Conservation (phyloP, 2,113 vertebrate species). For the Eidolon helvum region DNA sequence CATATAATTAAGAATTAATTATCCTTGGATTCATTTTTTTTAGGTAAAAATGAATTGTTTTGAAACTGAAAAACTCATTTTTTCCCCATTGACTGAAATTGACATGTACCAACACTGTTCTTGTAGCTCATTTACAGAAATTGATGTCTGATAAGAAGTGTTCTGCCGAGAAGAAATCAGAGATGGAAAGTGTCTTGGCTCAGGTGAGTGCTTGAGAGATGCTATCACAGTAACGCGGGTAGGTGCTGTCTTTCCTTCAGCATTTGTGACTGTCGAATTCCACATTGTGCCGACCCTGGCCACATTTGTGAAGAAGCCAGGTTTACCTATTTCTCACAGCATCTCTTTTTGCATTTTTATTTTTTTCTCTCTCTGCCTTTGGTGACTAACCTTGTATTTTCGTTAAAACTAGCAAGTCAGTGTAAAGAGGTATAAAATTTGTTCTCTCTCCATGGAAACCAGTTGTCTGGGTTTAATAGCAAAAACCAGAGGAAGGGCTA, state of each 20-base stretch:
- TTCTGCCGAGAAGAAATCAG: constrained; percentile 91
- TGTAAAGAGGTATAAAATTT: not conserved
- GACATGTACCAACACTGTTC: not conserved
- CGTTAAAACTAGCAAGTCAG: not conserved
- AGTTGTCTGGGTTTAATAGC: not conserved
- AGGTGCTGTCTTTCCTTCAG: not conserved
- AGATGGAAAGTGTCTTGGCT: constrained; percentile 95
- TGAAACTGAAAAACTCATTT: not conserved
- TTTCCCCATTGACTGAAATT: not conserved
- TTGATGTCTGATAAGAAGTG: constrained; percentile 99
- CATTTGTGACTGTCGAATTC: not conserved
- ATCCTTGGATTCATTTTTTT: not conserved
- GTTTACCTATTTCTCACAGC: not conserved
- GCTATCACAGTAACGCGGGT: not conserved
- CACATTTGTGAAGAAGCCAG: not conserved
- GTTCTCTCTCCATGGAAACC: not conserved
- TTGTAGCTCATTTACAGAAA: constrained; percentile 95
- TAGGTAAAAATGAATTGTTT: too few relatives aligned
- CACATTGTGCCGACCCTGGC: not conserved
- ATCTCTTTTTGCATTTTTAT: not conserved
- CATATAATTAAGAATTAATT: not conserved
- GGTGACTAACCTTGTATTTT: not conserved
- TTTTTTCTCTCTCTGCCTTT: not conserved
- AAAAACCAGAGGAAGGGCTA: not conserved
- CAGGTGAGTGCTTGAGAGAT: constrained; percentile 84